These are phyloP conservation scores for Ahaetulla prasina DNA, from an alignment of 2,113 vertebrate species.

Conservation along the genomic window DNA sequence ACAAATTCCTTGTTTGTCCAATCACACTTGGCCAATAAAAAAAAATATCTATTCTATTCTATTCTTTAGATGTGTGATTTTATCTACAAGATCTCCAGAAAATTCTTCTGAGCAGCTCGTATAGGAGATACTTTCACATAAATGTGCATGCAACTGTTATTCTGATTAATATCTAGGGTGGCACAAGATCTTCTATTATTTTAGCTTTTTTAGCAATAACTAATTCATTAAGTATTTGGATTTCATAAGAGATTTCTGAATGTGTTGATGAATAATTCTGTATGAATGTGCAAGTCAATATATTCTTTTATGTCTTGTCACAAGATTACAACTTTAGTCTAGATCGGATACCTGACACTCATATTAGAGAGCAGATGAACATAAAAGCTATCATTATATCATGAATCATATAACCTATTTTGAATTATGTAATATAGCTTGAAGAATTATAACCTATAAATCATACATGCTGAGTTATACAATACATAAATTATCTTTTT, in stretches of 20 bases:
- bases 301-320: conserved; percentile 23
- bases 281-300: neutral
- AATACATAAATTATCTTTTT: neutral
- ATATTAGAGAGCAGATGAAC: conserved; percentile 43
- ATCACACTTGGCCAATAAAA: too few relatives aligned
- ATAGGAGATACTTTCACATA: neutral
- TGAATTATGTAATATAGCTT: conserved; percentile 10
- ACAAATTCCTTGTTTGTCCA: too few relatives aligned
- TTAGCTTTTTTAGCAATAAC: conserved; percentile 18
- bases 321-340: conserved; percentile 41
- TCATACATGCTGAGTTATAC: neutral
- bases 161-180: neutral
- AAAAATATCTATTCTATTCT: too few relatives aligned
- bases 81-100: neutral
- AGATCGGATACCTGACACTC: conserved; percentile 31
- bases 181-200: neutral
- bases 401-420: conserved; percentile 33
- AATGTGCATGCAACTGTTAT: neutral
- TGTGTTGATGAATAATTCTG: conserved; percentile 17
- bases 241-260: conserved; percentile 23
- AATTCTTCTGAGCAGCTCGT: neutral
- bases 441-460: neutral
- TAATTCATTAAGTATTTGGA: conserved; percentile 33
- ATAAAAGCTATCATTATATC: conserved; percentile 29
- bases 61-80: neutral